These are phyloP conservation scores for Drosophila mauritiana DNA, from an alignment of 1,140 invertebrate genomes.

Conservation along the genomic window DNA sequence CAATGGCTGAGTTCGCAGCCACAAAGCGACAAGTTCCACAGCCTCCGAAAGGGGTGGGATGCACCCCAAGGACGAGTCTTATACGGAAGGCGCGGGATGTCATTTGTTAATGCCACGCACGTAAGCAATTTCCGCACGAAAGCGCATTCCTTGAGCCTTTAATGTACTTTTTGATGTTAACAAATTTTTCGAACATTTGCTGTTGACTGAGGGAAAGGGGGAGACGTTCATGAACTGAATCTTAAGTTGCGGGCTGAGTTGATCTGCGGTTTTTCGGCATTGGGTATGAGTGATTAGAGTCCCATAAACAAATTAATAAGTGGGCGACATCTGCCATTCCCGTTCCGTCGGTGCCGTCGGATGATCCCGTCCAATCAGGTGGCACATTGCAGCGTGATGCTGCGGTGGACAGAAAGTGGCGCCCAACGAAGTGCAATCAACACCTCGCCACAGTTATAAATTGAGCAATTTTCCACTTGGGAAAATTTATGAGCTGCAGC, in stretches of 20 bases:
- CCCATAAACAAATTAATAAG: conserved; percentile 75
- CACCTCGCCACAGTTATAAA: conserved; percentile 60
- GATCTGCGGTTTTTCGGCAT: conserved; percentile 48
- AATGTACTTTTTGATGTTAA: conserved; percentile 83
- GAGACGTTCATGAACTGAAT: conserved; percentile 56
- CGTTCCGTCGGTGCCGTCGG: no score
- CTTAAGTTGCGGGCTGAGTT: conserved; percentile 36
- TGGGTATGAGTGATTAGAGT: conserved; percentile 70
- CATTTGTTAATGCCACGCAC: conserved; percentile 81
- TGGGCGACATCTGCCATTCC: not conserved
- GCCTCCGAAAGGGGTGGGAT: conserved; percentile 28
- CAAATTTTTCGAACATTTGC: conserved; percentile 82
- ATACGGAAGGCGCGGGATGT: conserved; percentile 50
- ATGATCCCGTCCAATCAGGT: conserved; percentile 21
- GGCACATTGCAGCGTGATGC: conserved; percentile 13
- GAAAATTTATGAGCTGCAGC: conserved; percentile 65
- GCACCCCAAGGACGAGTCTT: conserved; percentile 59
- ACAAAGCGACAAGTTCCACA: conserved; percentile 77
- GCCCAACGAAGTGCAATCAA: conserved; percentile 41
- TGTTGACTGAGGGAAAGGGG: conserved; percentile 51
- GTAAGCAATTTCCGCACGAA: conserved; percentile 83
- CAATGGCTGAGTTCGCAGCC: conserved; percentile 66
- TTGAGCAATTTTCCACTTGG: conserved; percentile 64
- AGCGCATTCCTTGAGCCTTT: conserved; percentile 82
- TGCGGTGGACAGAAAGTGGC: not conserved